phyloP scores from a whole-genome alignment of 2,888 invertebrate species.

The Phragmatobia fuliginosa region DNA sequence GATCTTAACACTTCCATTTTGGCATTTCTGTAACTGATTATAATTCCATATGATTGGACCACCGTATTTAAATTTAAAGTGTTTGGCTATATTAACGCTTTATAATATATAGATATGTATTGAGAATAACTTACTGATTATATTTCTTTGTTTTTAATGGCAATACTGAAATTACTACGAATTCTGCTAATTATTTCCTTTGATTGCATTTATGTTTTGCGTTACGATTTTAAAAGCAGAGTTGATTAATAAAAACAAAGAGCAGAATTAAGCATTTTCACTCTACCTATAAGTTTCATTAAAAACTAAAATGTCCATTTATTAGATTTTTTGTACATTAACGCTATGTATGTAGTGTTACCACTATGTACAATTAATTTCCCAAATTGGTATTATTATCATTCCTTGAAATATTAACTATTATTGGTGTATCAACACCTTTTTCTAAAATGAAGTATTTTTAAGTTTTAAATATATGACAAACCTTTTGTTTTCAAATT shows the following conservation, averaged over 20 bases:
- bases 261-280: background rate
- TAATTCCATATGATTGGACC: conserved; percentile 57
- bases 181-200: conserved; percentile 20
- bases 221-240: background rate
- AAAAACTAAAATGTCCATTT: background rate
- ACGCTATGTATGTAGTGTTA: conserved; percentile 31
- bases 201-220: conserved; percentile 17
- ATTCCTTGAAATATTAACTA: conserved; percentile 53
- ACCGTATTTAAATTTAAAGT: conserved; percentile 33
- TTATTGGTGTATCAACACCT: conserved; percentile 29
- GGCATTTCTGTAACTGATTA: conserved; percentile 32
- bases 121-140: conserved; percentile 9
- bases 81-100: conserved; percentile 39
- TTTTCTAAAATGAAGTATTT: conserved; percentile 61
- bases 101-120: conserved; percentile 24
- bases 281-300: background rate
- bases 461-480: conserved; percentile 54
- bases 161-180: conserved; percentile 1
- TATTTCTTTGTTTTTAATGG: background rate
- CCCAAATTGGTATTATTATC: conserved; percentile 55
- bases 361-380: conserved; percentile 26
- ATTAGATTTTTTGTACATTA: background rate
- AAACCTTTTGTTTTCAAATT: conserved; percentile 63
- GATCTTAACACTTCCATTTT: conserved; percentile 34
- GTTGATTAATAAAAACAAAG: background rate